A percentile compares a stretch with the other conserved stretches of the same genome.
Conservation (phyloP, 2,888 invertebrate species). For the Myathropa florea region DNA sequence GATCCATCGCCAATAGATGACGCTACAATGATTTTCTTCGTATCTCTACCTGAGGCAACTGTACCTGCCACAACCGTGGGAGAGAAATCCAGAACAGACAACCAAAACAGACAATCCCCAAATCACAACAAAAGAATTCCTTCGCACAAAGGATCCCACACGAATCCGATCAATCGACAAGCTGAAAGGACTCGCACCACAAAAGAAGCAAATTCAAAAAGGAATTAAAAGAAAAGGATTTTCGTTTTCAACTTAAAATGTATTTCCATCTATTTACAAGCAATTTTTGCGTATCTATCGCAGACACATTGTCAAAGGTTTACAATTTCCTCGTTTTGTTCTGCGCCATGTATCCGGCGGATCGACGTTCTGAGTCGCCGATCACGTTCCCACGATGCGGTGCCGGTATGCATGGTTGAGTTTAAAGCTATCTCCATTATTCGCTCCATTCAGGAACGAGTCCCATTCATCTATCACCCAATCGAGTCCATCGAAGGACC, state of each 20-base stretch:
- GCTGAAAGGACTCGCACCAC: background rate
- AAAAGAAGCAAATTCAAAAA: background rate
- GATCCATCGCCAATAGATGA: background rate
- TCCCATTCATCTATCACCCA: slow-evolving; percentile 9
- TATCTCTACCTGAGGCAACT: background rate
- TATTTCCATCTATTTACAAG: slow-evolving; percentile 13
- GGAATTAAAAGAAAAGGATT: background rate
- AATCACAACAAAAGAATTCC: background rate
- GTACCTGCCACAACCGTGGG: background rate
- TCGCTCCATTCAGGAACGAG: background rate
- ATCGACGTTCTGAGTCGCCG: background rate
- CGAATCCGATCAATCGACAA: background rate
- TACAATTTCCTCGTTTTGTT: slow-evolving; percentile 1
- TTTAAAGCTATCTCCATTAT: slow-evolving; percentile 17
- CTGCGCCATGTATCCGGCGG: background rate
- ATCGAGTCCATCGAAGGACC: background rate
- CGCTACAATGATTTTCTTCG: background rate
- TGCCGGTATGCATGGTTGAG: background rate
- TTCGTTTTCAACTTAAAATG: background rate
- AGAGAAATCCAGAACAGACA: background rate
- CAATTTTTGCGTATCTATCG: slow-evolving; percentile 46
- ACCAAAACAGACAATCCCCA: background rate
- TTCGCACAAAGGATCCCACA: background rate
- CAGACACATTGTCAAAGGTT: slow-evolving; percentile 33
- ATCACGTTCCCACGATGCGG: slow-evolving; percentile 38